phyloP scores from a whole-genome alignment of 2,888 invertebrate species.

The Hyposoter dolosus region DNA sequence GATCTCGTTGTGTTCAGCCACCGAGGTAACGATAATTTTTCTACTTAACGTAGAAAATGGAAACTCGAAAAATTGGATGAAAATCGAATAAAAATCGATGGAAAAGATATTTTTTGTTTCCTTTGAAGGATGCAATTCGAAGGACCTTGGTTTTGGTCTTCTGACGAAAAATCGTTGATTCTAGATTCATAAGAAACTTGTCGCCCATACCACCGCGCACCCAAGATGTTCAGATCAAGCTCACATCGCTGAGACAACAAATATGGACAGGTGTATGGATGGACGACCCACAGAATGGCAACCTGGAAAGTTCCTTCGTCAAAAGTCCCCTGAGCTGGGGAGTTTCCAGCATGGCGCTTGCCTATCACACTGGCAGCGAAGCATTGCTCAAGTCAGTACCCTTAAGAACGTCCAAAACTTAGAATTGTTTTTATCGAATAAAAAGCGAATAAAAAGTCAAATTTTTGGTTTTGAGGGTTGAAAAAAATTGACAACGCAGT shows the following conservation, averaged over 20 bases:
- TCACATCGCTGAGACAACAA: conserved; percentile 89
- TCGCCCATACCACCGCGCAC: conserved; percentile 75
- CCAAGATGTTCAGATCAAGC: conserved; percentile 88
- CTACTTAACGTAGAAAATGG: background rate
- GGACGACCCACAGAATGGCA: conserved; percentile 78
- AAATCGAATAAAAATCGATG: too few species aligned
- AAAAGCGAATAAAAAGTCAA: too few species aligned
- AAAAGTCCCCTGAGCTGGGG: conserved; percentile 89
- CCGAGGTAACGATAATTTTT: conserved; percentile 71
- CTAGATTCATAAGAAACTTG: conserved; percentile 76
- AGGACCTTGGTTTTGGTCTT: background rate
- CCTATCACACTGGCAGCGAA: conserved; percentile 87
- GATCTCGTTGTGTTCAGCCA: conserved; percentile 74
- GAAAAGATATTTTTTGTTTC: background rate
- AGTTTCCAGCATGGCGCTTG: conserved; percentile 87
- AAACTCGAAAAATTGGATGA: background rate
- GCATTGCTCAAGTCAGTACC: conserved; percentile 86
- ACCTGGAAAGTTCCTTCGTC: conserved; percentile 67
- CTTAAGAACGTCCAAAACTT: background rate
- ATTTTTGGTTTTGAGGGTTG: too few species aligned
- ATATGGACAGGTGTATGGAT: conserved; percentile 90
- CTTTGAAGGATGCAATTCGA: background rate
- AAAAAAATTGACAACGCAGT: too few species aligned
- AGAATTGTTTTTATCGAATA: too few species aligned
- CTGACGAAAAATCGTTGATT: conserved; percentile 8